A percentile compares a stretch with the other conserved stretches of the same genome.
Conservation (phyloP, 2,113 vertebrate genomes). For the Sylvietta virens region DNA sequence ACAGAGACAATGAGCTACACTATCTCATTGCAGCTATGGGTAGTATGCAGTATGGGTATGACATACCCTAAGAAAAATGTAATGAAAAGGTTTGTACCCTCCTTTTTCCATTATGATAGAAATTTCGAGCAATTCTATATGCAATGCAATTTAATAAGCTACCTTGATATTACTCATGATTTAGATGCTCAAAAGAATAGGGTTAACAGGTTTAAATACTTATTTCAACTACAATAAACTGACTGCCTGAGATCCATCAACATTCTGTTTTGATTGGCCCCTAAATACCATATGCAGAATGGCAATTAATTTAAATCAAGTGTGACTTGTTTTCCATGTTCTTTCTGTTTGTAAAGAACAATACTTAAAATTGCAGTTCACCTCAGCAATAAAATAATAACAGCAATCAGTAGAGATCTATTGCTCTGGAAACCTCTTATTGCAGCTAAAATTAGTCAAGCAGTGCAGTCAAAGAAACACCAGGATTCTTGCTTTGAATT, state of each 20-base stretch:
- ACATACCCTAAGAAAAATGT: not conserved
- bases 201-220: not conserved
- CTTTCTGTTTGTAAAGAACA: not conserved
- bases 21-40: not conserved
- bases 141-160: not conserved
- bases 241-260: not conserved
- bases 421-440: not conserved
- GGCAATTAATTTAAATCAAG: not conserved
- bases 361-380: not conserved
- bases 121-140: not conserved
- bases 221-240: not conserved
- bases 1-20: not conserved
- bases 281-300: not conserved
- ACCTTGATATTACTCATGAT: not conserved
- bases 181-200: not conserved
- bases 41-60: not conserved
- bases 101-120: not conserved
- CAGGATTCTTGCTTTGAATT: not conserved
- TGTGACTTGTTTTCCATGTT: not conserved
- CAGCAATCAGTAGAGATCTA: not conserved
- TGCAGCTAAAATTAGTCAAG: not conserved
- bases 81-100: not conserved
- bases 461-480: not conserved
- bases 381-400: not conserved
- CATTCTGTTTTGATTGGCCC: not conserved